These are phyloP conservation scores for Nestor notabilis DNA, from an alignment of 2,113 vertebrate genomes.

Conservation along the genomic window DNA sequence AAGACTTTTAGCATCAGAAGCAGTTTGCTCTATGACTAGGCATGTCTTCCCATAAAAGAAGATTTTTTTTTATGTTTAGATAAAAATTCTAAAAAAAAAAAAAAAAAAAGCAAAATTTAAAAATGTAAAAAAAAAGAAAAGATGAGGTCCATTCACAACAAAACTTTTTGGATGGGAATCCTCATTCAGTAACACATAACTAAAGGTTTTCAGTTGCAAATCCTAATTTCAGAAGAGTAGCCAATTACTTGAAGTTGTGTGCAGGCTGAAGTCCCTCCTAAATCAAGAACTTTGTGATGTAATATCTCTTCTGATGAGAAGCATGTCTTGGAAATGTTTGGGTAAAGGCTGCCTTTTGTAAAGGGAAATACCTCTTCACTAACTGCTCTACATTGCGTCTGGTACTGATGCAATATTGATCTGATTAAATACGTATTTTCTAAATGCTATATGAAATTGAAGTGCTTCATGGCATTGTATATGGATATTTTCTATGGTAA, in stretches of 20 bases:
- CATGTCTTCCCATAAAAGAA: background rate
- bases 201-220: background rate
- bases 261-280: background rate
- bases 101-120: background rate
- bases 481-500: background rate
- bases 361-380: background rate
- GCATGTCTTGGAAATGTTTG: background rate
- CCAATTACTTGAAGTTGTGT: background rate
- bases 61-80: background rate
- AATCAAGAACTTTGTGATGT: background rate
- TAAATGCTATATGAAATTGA: background rate
- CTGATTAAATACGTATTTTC: background rate
- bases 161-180: background rate
- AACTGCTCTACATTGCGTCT: background rate
- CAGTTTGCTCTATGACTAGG: background rate
- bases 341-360: background rate
- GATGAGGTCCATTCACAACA: background rate
- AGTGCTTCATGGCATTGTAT: background rate
- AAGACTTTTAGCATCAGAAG: background rate
- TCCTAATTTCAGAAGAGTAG: background rate
- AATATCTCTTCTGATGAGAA: background rate
- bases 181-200: background rate
- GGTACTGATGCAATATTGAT: background rate
- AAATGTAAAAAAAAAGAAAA: too few species aligned
- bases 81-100: background rate